A percentile compares a stretch with the other conserved stretches of the same genome.
These are phyloP conservation scores for Drosophila stalkeri DNA, from an alignment of 2,888 invertebrate genomes.

Conservation along the genomic window DNA sequence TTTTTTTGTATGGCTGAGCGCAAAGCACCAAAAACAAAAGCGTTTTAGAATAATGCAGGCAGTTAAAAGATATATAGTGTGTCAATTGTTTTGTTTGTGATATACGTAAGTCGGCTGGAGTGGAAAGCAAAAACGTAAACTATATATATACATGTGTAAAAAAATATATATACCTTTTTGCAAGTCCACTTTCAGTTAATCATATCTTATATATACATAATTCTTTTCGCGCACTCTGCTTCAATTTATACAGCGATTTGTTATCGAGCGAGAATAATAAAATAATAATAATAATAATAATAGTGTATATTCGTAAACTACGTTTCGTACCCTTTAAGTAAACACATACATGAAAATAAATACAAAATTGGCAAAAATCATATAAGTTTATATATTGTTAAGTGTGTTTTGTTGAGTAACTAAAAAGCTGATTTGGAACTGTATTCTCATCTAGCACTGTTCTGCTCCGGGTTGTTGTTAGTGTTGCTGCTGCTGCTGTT, in stretches of 20 bases:
- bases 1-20: conserved; percentile 22
- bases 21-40: conserved; percentile 40
- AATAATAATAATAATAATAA: neutral
- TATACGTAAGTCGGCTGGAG: conserved; percentile 31
- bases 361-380: conserved; percentile 70
- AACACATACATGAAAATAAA: conserved; percentile 66
- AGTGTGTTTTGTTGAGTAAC: conserved; percentile 40
- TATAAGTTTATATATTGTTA: conserved; percentile 19
- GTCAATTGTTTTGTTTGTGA: conserved; percentile 38
- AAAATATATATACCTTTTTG: conserved; percentile 67
- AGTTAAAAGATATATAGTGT: conserved; percentile 26
- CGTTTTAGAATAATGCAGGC: conserved; percentile 36
- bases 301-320: conserved; percentile 20
- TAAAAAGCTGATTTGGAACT: conserved; percentile 63
- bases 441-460: neutral
- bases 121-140: conserved; percentile 67
- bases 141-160: conserved; percentile 62
- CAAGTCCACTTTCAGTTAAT: conserved; percentile 47
- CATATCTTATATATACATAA: conserved; percentile 57
- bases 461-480: conserved; percentile 14
- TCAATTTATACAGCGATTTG: conserved; percentile 33
- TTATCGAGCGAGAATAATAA: conserved; percentile 30
- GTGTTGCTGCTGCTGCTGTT: conserved; percentile 13
- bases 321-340: conserved; percentile 37
- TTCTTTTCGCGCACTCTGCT: conserved; percentile 28